Conservation (phyloP, 2,797 vertebrate genomes). For the Craterocephalus amniculus region DNA sequence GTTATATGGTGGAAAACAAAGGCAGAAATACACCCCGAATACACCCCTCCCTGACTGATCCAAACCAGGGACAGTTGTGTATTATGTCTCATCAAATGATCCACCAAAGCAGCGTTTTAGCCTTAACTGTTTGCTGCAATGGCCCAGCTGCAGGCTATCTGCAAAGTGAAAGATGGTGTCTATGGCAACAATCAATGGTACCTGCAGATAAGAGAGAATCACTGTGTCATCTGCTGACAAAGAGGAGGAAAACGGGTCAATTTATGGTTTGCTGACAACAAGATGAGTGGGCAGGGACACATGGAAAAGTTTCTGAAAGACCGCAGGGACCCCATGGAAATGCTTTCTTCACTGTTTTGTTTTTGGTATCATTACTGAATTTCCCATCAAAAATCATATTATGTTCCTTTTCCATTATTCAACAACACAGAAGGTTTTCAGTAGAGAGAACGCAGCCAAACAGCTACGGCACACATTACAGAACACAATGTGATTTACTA, state of each 20-base stretch:
- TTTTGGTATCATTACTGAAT: constrained; percentile 3
- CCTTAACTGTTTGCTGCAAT: not conserved
- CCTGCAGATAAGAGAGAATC: constrained; percentile 43
- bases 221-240: constrained; percentile 28
- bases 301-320: not conserved
- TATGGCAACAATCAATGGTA: constrained; percentile 37
- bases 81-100: constrained; percentile 4
- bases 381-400: not conserved
- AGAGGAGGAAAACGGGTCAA: constrained; percentile 30
- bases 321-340: not conserved
- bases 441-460: not conserved
- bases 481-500: constrained; percentile 6
- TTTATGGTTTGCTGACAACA: constrained; percentile 18
- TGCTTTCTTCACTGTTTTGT: constrained; percentile 19
- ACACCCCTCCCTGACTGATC: not conserved
- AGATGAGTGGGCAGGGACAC: not conserved
- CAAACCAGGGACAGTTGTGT: not conserved
- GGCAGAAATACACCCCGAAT: not conserved
- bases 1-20: not conserved
- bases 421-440: constrained; percentile 3
- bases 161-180: constrained; percentile 27
- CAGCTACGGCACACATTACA: not conserved
- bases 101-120: constrained; percentile 1
- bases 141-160: constrained; percentile 20
- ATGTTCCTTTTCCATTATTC: not conserved